Evolutionary conservation across 2,113 vertebrate species (phyloP), one percentile per base, ranked within the genome.

Genomic region (Tychaedon coryphoeus): DNA sequence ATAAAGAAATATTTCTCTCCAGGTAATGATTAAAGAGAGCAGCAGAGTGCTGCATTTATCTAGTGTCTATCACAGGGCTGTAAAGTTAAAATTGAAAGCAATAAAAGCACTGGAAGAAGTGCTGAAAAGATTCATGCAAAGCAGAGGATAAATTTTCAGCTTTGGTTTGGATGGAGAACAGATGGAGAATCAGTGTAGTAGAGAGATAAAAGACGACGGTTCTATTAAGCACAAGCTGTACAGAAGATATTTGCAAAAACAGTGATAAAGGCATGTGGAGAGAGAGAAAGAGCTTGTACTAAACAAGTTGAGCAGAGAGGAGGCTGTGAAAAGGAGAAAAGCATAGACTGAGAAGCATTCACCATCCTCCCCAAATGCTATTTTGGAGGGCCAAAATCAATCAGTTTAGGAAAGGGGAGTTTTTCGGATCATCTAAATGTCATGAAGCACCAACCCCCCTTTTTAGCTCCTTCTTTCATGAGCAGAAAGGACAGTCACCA

Each of bases 201-300:
- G 78, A 88, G 85, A 95, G 82, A 77, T 83, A 38, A 13, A 88
- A 80, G 47, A 86, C 0, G 5, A 70, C 72, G 81, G 67, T 91
- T 92, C 88, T 91, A 94, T 93, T 95, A 96, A 94, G 95, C 83
- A 96, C 95, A 96, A 92, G 92, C 88, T 93, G 88, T 94, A 94
- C 88, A 60, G 90, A 93, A 91, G 72, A 56, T 54, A 83, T 91
- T 74, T 91, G 83, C 60, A 92, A 60, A 70, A 94, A 80, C 76
- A 86, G 60, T 65, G 83, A 74, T 47, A 88, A 93, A 94, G 40
- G 42, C 94, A 66, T 47, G 75, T 73, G 72, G 72, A 92, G 76
- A 60, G 47, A 71, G 9, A 79, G 60, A 47, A 61, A 14, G 70
- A 88, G 31, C 75, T 88, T 86, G 60, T 78, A 72, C 67, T n/a